These are phyloP conservation scores for Scopus umbretta DNA, from an alignment of 2,113 vertebrate species.

Conservation along the genomic window DNA sequence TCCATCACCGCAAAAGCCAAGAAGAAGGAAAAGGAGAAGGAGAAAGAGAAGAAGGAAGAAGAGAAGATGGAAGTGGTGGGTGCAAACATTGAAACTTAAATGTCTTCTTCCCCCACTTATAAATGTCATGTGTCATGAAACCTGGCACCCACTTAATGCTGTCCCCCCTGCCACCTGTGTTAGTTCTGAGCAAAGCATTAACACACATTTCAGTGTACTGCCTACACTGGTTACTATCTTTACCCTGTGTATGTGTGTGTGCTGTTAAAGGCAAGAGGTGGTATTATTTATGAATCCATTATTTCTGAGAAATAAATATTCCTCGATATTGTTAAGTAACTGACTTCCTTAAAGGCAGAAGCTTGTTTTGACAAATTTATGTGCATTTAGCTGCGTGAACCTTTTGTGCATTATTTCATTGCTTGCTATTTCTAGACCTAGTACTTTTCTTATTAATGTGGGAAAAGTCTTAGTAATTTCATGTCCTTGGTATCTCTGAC, in stretches of 20 bases:
- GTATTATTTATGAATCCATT: background rate
- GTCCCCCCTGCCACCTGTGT: background rate
- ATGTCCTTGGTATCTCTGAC: background rate
- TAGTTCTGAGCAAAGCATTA: background rate
- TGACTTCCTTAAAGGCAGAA: background rate
- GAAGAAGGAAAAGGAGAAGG: constrained; percentile 97
- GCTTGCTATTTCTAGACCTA: background rate
- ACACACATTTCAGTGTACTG: background rate
- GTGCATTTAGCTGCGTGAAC: background rate
- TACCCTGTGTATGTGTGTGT: background rate
- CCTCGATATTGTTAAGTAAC: background rate
- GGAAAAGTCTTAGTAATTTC: background rate
- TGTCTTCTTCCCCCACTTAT: background rate
- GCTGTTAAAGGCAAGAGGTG: background rate
- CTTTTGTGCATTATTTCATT: background rate
- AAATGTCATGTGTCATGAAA: background rate
- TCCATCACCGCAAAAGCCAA: constrained; percentile 99
- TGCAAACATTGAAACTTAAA: background rate
- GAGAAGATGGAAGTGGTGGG: constrained; percentile 98
- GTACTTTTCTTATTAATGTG: background rate
- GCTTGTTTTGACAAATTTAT: background rate
- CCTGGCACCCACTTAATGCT: background rate
- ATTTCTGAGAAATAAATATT: background rate
- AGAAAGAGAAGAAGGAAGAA: constrained; percentile 91
- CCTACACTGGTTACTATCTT: background rate